Percentiles rank a stretch among this genome's conserved stretches.
phyloP scores from a whole-genome alignment of 2,888 invertebrate genomes.

The Lochmaea capreae region DNA sequence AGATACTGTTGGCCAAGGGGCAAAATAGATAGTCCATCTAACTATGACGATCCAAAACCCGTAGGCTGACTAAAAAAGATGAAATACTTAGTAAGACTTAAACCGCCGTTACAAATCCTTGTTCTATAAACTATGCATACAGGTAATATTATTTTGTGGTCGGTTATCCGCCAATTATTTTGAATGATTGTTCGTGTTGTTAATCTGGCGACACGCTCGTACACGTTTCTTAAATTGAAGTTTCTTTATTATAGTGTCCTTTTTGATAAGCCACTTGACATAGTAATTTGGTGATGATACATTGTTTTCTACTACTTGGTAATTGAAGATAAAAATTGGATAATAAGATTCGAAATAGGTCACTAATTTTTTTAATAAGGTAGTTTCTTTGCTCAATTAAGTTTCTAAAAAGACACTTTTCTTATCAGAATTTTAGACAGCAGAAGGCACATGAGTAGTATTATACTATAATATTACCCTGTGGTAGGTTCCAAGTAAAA shows the following conservation, averaged over 20 bases:
- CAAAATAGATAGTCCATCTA: conserved; percentile 1
- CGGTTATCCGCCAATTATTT: conserved; percentile 42
- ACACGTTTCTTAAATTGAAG: conserved; percentile 20
- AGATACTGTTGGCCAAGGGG: not conserved
- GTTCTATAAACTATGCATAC: conserved; percentile 6
- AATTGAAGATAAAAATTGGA: not conserved
- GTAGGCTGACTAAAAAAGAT: not conserved
- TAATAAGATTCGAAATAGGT: not conserved
- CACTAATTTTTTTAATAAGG: no score
- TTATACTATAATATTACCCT: no score
- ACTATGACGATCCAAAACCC: not conserved
- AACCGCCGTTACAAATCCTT: conserved; percentile 11
- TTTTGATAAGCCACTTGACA: conserved; percentile 18
- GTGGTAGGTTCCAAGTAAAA: no score
- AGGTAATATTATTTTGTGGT: conserved; percentile 40
- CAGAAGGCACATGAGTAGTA: no score
- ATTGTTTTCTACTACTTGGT: not conserved
- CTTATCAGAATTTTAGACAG: no score
- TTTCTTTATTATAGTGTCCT: conserved; percentile 20
- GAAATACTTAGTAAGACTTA: not conserved
- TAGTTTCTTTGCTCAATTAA: no score
- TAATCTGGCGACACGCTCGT: conserved; percentile 44
- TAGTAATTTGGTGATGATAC: conserved; percentile 2
- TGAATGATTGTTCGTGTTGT: conserved; percentile 38
- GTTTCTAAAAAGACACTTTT: no score